phyloP scores from a whole-genome alignment of 2,113 vertebrate species.

The Sorex araneus region DNA sequence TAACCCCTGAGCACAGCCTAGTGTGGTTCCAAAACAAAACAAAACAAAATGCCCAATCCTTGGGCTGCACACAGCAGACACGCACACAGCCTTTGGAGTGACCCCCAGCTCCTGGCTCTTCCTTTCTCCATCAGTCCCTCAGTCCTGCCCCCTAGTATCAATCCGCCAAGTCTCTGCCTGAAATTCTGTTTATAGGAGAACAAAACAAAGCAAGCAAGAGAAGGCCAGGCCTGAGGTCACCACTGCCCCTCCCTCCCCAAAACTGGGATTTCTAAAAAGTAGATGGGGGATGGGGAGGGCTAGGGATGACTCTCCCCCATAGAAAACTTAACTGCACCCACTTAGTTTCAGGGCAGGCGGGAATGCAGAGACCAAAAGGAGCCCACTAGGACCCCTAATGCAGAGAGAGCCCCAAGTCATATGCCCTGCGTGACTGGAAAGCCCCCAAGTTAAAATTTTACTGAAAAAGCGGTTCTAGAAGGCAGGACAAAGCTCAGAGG shows the following conservation, averaged over 20 bases:
- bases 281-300: neutral
- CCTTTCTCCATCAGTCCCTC: neutral
- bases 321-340: neutral
- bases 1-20: too few species aligned
- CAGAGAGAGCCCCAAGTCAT: constrained; percentile 16
- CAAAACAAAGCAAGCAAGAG: neutral
- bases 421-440: neutral
- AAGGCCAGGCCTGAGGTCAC: neutral
- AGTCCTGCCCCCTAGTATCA: neutral
- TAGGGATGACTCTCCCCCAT: neutral
- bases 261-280: constrained; percentile 21
- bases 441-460: neutral
- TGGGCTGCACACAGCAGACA: too few species aligned
- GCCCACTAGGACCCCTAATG: neutral
- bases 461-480: constrained; percentile 27
- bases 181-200: constrained; percentile 17
- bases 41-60: too few species aligned
- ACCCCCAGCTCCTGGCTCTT: neutral
- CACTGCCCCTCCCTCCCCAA: neutral
- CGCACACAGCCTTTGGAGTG: too few species aligned
- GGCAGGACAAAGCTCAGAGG: neutral
- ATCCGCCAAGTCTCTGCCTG: neutral
- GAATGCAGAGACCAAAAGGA: neutral
- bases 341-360: neutral
- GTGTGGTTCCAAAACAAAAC: too few species aligned